A percentile compares a stretch with the other conserved stretches of the same genome.
These are phyloP conservation scores for Lasioglossum figueresi DNA, from an alignment of 2,888 invertebrate species.

Conservation along the genomic window DNA sequence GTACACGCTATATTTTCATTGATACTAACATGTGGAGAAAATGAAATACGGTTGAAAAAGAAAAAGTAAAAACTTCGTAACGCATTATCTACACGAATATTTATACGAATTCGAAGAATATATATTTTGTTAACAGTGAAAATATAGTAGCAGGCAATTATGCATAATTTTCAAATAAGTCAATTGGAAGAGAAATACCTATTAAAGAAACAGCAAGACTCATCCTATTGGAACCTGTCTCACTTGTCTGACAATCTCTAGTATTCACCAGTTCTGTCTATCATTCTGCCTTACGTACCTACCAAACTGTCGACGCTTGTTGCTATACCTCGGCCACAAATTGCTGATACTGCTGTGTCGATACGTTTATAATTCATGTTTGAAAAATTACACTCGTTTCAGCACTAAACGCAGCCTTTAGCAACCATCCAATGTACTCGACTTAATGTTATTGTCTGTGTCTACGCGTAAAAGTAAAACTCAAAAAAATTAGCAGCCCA, in stretches of 20 bases:
- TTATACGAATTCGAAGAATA: not conserved
- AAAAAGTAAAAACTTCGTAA: not conserved
- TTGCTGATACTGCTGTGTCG: slow-evolving; percentile 82
- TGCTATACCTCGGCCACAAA: slow-evolving; percentile 83
- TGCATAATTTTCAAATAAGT: slow-evolving; percentile 25
- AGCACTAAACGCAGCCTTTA: slow-evolving; percentile 73
- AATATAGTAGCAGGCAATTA: slow-evolving; percentile 60
- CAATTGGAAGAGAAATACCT: not conserved
- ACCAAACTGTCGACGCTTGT: slow-evolving; percentile 83
- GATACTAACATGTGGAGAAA: slow-evolving; percentile 9
- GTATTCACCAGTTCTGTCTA: slow-evolving; percentile 73
- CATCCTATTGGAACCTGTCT: slow-evolving; percentile 62
- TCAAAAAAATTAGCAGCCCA: slow-evolving; percentile 53
- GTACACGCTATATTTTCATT: slow-evolving; percentile 55
- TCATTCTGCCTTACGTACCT: slow-evolving; percentile 77
- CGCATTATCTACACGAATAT: not conserved
- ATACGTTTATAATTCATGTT: slow-evolving; percentile 77
- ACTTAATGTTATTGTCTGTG: slow-evolving; percentile 30
- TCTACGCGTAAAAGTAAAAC: slow-evolving; percentile 3
- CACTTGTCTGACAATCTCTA: slow-evolving; percentile 67
- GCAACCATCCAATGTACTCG: slow-evolving; percentile 56
- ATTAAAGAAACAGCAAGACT: slow-evolving; percentile 14
- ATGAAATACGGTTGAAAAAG: not conserved
- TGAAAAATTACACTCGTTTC: slow-evolving; percentile 77
- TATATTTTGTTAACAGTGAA: slow-evolving; percentile 38